Base-by-base conservation (phyloP, 2,797 vertebrate genomes). In the Sebastes minor region DNA sequence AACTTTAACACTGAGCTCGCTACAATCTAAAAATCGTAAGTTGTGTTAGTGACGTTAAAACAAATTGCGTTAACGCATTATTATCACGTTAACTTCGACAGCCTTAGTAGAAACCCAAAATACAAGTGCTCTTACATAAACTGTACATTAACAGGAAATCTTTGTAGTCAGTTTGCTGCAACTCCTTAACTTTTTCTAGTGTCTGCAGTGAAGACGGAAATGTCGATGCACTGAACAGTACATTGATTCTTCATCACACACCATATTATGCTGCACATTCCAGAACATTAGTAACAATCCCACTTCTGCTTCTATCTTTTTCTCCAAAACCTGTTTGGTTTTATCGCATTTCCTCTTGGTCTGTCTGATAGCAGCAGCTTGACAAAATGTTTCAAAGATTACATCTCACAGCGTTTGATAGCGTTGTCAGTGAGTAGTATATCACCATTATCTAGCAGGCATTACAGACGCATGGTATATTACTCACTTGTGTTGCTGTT, bases 371-470 rank as follows among this genome's bases (percentile, higher is more conserved):
- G 42, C 52, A 78, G 75, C 52, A 9, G 74, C 62, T 69, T 65
- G 82, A 83, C 38, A 86, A 80, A 88, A 73, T 20, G 46, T 76
- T 80, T 68, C 70, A 65, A 16, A 52, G 80, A 87, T 86, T 76
- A 68, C 67, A 78, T 87, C 76, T 82, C 71, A 55, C 71, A 78
- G 61, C 32, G 33, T 65, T 74, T 86, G 86, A 85, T 79, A 72
- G 57, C 63, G 5, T 33, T 70, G 52, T 76, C 80, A 77, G 86
- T 68, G 65, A 81, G 74, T n/a, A 53, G n/a, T 80, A 59, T 28
- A 65, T 87, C 83, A 75, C 38, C 38, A 78, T 88, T 84, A 84
- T 84, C 80, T 75, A 78, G 81, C 75, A 79, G 82, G 68, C 52
- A 69, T 71, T 64, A 71, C 57, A 76, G 61, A 72, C 10, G 23